Evolutionary conservation across 2,797 vertebrate species (phyloP).

Genomic region (Eidolon dupreanum): DNA sequence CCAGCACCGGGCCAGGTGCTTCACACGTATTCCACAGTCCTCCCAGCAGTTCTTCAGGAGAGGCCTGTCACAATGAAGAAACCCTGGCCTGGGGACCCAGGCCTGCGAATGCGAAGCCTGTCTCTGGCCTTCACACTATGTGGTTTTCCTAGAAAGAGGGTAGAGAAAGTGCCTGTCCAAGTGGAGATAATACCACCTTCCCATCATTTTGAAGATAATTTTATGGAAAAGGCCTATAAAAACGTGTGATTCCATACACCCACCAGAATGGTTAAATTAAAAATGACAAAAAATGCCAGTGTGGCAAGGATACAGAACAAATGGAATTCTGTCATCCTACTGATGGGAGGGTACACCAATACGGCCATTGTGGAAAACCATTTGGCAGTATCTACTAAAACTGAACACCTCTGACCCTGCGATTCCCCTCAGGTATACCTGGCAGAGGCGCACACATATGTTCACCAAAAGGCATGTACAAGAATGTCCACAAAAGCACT

Average conservation of each 20-base stretch:
- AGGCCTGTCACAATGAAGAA: not conserved
- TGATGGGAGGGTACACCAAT: not conserved
- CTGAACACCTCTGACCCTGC: not conserved
- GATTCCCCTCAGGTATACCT: not conserved
- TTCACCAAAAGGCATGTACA: not conserved
- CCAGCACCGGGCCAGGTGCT: not conserved
- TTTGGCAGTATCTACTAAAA: not conserved
- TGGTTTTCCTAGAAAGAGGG: not conserved
- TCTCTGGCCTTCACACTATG: not conserved
- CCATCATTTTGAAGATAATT: constrained; percentile 37
- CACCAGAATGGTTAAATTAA: not conserved
- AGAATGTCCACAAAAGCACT: not conserved
- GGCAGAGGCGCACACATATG: not conserved
- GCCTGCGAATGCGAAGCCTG: not conserved
- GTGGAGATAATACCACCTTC: not conserved
- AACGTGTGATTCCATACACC: not conserved
- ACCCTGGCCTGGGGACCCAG: not conserved
- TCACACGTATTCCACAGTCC: not conserved
- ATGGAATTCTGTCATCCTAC: not conserved
- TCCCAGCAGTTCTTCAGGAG: not conserved
- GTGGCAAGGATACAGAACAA: not conserved
- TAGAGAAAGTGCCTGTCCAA: not conserved
- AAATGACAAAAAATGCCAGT: constrained; percentile 2
- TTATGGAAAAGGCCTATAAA: not conserved
- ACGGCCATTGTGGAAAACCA: not conserved